Base-by-base conservation (phyloP, 2,888 invertebrate genomes). In the Cactoblastis cactorum region DNA sequence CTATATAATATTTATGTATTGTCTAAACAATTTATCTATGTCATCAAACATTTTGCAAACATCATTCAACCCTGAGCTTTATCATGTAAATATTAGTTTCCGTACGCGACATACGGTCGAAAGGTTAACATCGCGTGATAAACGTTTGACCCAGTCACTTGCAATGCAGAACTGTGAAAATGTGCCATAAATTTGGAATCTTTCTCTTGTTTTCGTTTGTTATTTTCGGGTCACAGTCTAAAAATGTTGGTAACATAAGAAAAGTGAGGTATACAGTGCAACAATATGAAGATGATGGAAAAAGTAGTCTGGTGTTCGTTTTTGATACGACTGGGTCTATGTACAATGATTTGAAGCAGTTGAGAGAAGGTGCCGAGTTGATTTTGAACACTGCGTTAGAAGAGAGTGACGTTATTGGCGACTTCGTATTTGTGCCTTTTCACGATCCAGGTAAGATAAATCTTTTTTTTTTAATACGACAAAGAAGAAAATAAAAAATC, bases 241-340 rank as follows among this genome's bases (percentile, higher is more conserved):
- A 52, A 24, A 53, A 62, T 0, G 52, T 34, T 24, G n/a, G 17
- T 12, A 45, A 49, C 14, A 56, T 43, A 41, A 53, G 57, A 34
- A 52, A 51, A 34, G 55, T 17, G 2, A 38, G 49, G 33, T 34
- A 57, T 24, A 53, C 52, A 6, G 50, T 55, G 19, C 45, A 38
- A 50, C 53, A 58, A 46, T 61, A 66, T 37, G 65, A 61, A 0
- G 73, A 73, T 43, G 69, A 76, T 12, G 82, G 71, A 0, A 88
- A 83, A 62, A 83, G 86, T 46, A 91, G 90, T 72, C 71, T 95
- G 64, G 93, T 92, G 9, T 94, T 95, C 64, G 94, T 95, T 46
- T 95, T 95, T 69, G 95, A 95, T 71, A 92, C 92, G 0, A 95
- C 95, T 0, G 94, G 94, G 0, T 95, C 95, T 0, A 95, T 95